Base-by-base conservation (phyloP, 2,888 invertebrate genomes). In the Dicyrtoma fusca region DNA sequence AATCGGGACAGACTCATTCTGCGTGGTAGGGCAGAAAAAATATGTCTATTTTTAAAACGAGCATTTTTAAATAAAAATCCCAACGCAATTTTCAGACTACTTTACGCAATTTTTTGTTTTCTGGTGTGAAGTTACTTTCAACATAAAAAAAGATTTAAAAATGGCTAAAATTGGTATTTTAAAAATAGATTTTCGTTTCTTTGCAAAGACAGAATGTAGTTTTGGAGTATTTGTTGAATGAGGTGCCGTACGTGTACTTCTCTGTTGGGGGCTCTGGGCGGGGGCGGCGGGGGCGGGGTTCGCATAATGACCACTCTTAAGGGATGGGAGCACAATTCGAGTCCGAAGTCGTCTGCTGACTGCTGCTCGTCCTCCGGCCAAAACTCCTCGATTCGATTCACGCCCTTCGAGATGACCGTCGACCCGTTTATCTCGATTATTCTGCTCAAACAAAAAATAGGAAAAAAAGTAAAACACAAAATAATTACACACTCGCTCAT, bases 391-490 rank as follows among this genome's bases (percentile, higher is more conserved):
- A 80, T 75, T 34, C 79, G 74, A 61, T 80, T 80, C 8, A 79
- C 80, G 13, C 80, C 80, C 75, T 79, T 80, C 8, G 79, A 76
- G 4, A 80, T 74, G 2, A 80, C 80, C 63, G 75, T 76, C 10
- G 78, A 78, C 34, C 80, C 80, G 66, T 80, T 80, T 13, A 80
- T 80, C 64, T 80, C 80, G 17, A 80, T 74, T 61, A 80, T 79
- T 55, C 80, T 79, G 66, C 34, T 34, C 3, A 34, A 34, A 5
- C 34, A 34, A 34, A 34, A 34, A n/a, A n/a, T n/a, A n/a, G n/a
- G n/a, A n/a, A n/a, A n/a, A n/a, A n/a, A 34, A 34, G 8, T 34
- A 34, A 34, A n/a, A n/a, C n/a, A n/a, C n/a, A n/a, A n/a, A n/a
- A n/a, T n/a, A n/a, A n/a, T n/a, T n/a, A n/a, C n/a, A n/a, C n/a